phyloP scores from a whole-genome alignment of 64 coral and sea anemone species.

The Cladopsammia gracilis region DNA sequence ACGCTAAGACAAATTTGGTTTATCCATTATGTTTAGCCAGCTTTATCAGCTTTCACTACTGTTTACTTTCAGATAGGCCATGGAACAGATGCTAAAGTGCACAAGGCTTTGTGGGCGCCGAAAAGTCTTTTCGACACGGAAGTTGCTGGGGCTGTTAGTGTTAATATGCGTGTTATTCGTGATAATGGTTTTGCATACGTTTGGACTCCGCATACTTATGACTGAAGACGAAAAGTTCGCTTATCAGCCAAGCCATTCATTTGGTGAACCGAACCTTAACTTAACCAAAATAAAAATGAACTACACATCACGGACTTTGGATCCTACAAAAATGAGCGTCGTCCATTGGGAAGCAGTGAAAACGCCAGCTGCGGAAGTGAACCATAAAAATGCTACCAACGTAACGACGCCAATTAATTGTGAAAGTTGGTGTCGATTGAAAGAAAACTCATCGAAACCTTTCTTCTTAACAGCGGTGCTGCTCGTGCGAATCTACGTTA shows the following conservation, averaged over 20 bases:
- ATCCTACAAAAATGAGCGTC: background rate
- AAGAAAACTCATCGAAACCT: constrained; percentile 35
- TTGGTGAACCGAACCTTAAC: background rate
- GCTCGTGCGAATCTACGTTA: constrained; percentile 68
- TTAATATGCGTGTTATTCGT: background rate
- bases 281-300: background rate
- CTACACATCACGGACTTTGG: background rate
- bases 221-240: background rate
- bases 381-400: background rate
- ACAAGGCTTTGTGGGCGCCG: background rate
- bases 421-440: constrained; percentile 46
- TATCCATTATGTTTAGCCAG: too few species aligned
- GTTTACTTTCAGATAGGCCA: background rate
- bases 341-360: background rate
- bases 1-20: too few species aligned
- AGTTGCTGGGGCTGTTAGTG: background rate
- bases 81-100: background rate
- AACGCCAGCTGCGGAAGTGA: background rate
- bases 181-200: background rate
- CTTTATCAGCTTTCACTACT: background rate
- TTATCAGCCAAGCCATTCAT: background rate
- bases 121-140: background rate
- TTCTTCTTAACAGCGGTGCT: constrained; percentile 84
- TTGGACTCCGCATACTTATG: background rate
- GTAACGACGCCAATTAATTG: background rate